Evolutionary conservation across 2,888 invertebrate species (phyloP).

Genomic region (Piscicola geometra): DNA sequence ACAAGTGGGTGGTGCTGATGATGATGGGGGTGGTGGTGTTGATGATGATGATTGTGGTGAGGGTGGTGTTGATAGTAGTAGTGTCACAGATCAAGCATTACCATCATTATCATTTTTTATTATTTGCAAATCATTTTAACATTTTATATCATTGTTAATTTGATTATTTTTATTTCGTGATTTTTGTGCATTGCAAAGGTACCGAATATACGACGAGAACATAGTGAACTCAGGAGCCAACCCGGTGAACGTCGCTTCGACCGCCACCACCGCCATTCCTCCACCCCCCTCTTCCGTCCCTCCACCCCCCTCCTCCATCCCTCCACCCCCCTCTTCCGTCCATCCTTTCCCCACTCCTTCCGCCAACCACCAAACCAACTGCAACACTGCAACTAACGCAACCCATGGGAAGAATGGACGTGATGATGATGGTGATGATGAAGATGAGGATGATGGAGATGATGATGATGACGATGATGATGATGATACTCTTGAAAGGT

Average conservation of each 20-base stretch:
- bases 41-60: neutral
- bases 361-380: too few relatives aligned
- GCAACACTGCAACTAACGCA: too few relatives aligned
- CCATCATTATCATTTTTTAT: neutral
- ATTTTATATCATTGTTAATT: neutral
- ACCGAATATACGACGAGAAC: constrained; percentile 31
- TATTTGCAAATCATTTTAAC: neutral
- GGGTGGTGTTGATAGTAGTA: neutral
- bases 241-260: neutral
- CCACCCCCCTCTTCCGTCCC: neutral
- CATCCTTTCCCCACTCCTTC: too few relatives aligned
- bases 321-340: too few relatives aligned
- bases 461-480: neutral
- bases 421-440: neutral
- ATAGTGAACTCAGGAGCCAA: constrained; percentile 12
- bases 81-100: neutral
- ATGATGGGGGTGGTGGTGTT: neutral
- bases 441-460: neutral
- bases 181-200: constrained; percentile 17
- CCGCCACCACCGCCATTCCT: neutral
- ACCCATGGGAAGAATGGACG: too few relatives aligned
- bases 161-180: neutral
- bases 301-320: too few relatives aligned
- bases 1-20: constrained; percentile 47
- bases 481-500: too few relatives aligned